Conservation (phyloP, 2,113 vertebrate species). For the Cyphotilapia sp. region DNA sequence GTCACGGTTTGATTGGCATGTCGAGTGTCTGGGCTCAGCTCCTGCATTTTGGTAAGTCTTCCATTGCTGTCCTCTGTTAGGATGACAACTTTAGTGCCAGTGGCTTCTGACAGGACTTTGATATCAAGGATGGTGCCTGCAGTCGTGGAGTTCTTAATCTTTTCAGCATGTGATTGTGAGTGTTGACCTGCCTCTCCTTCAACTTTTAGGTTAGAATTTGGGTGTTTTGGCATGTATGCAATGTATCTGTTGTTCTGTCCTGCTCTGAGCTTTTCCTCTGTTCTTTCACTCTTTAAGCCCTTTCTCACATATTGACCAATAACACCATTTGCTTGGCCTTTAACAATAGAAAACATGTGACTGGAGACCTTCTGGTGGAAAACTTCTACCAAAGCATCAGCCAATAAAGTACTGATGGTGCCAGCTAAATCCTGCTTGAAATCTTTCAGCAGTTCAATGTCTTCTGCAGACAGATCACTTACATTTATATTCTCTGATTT, state of each 20-base stretch:
- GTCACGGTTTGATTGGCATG: too few species aligned
- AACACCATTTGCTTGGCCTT: rapidly evolving
- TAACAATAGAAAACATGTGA: not conserved
- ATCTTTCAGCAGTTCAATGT: rapidly evolving
- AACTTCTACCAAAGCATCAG: not conserved
- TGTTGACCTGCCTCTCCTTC: rapidly evolving
- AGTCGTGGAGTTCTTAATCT: not conserved
- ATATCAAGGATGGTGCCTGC: not conserved
- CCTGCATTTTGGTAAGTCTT: too few species aligned
- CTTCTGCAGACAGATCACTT: rapidly evolving
- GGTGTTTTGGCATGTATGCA: not conserved
- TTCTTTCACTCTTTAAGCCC: rapidly evolving
- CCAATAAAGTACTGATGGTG: not conserved
- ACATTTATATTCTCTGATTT: rapidly evolving
- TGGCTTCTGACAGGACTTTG: too few species aligned
- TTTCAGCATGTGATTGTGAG: not conserved
- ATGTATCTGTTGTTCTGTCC: not conserved
- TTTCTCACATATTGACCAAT: not conserved
- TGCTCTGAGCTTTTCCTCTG: not conserved
- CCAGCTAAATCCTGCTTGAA: rapidly evolving
- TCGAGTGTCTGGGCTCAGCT: too few species aligned
- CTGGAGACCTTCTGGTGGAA: not conserved
- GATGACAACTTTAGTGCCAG: too few species aligned
- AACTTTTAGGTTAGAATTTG: not conserved
- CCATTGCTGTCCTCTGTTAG: too few species aligned